Conservation (phyloP, 2,797 vertebrate genomes). For the Lemur catta region DNA sequence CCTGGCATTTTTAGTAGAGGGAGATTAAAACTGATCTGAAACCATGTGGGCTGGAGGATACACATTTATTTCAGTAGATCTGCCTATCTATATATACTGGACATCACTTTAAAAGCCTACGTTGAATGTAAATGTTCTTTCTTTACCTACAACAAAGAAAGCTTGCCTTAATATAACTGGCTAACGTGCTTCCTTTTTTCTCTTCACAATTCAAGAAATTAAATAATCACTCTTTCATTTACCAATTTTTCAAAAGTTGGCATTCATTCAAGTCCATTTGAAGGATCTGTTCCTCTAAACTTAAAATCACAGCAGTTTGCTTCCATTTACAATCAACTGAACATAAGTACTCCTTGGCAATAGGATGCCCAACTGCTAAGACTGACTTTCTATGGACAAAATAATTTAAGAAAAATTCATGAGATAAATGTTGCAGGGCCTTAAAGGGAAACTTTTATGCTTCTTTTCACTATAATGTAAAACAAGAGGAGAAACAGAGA, state of each 20-base stretch:
- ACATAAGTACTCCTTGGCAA: background rate
- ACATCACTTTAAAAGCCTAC: slow-evolving; percentile 16
- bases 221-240: slow-evolving; percentile 28
- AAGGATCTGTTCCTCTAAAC: slow-evolving; percentile 21
- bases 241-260: background rate
- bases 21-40: background rate
- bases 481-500: background rate
- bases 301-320: background rate
- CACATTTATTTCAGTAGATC: background rate
- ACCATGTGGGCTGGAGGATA: background rate
- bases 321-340: background rate
- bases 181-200: background rate
- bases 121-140: slow-evolving; percentile 4
- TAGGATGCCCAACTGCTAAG: background rate
- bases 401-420: background rate
- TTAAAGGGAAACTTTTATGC: slow-evolving; percentile 20
- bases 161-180: slow-evolving; percentile 6
- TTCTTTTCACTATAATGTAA: slow-evolving; percentile 15
- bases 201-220: slow-evolving; percentile 8
- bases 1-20: slow-evolving; percentile 21
- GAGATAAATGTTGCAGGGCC: background rate
- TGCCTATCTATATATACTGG: background rate
- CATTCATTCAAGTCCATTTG: background rate
- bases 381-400: background rate
- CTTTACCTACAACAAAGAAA: slow-evolving; percentile 18